Conservation (phyloP, 2,113 vertebrate species). For the Atractosteus spatula region DNA sequence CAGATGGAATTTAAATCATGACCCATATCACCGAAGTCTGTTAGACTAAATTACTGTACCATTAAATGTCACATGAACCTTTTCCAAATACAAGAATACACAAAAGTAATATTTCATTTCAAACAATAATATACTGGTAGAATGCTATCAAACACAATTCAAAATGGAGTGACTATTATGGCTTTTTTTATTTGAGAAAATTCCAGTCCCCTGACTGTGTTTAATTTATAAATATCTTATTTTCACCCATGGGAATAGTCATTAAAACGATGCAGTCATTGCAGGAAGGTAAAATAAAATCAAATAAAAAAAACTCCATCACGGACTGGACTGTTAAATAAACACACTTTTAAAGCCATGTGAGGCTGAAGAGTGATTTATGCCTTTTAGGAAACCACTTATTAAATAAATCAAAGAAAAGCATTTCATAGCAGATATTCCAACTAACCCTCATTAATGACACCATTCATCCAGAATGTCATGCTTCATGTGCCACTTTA, state of each 20-base stretch:
- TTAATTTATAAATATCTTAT: neutral
- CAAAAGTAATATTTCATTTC: neutral
- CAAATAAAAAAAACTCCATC: neutral
- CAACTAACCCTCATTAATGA: neutral
- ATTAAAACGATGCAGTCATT: neutral
- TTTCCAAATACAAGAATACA: neutral
- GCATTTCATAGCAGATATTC: neutral
- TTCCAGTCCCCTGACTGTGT: neutral
- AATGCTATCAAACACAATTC: neutral
- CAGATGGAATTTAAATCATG: neutral
- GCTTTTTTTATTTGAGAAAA: neutral
- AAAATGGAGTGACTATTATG: neutral
- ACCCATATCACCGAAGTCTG: neutral
- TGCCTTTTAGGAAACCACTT: neutral
- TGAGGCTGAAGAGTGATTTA: neutral
- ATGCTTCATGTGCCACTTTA: neutral
- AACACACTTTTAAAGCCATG: neutral
- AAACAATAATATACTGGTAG: neutral
- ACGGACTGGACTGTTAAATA: neutral
- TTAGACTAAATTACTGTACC: slow-evolving; percentile 4
- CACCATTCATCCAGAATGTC: neutral
- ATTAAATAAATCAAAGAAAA: neutral
- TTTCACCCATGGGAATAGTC: neutral
- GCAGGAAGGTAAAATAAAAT: neutral
- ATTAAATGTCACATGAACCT: neutral